phyloP scores from a whole-genome alignment of 1,140 invertebrate genomes.

The Leptopilina clavipes region DNA sequence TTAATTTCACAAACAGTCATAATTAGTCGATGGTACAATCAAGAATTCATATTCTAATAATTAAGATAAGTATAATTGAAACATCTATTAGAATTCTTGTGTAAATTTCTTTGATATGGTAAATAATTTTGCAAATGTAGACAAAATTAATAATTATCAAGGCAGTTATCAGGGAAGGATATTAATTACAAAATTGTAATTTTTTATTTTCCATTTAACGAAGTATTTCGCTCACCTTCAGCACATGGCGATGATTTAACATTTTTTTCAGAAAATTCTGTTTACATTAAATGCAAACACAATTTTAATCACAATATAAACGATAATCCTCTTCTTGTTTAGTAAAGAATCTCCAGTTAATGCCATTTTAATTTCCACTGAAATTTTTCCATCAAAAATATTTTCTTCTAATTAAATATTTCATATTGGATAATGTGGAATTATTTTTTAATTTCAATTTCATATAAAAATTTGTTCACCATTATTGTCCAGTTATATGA shows the following conservation, averaged over 20 bases:
- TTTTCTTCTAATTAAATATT: background rate
- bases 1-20: no score
- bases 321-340: background rate
- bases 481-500: background rate
- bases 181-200: no score
- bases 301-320: background rate
- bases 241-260: background rate
- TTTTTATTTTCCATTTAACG: background rate
- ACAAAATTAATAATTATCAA: background rate
- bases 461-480: background rate
- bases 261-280: background rate
- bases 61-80: no score
- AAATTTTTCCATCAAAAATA: background rate
- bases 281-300: background rate
- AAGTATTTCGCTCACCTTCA: background rate
- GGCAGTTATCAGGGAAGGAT: no score
- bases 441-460: no score
- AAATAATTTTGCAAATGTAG: no score
- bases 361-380: background rate
- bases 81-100: no score
- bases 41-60: no score
- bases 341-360: background rate
- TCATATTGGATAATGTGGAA: background rate
- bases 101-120: no score
- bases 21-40: no score